Percentiles rank a stretch among this genome's conserved stretches.
Conservation (phyloP, 2,888 invertebrate species). For the Drosophila differens region DNA sequence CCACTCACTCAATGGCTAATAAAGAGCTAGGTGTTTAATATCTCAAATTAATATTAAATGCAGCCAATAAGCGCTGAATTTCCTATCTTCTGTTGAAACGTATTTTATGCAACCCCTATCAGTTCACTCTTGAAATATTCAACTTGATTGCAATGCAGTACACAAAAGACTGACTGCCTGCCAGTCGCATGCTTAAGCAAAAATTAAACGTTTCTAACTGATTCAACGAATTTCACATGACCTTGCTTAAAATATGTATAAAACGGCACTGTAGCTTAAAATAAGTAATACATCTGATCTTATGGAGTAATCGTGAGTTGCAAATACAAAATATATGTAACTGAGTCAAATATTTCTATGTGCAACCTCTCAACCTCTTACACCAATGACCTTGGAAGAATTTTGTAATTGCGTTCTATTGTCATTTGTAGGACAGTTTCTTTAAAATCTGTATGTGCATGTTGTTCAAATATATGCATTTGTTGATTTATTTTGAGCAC, state of each 20-base stretch:
- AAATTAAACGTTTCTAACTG: constrained; percentile 24
- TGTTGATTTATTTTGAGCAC: background rate
- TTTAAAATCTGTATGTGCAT: background rate
- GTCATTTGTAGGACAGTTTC: background rate
- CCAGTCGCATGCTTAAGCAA: constrained; percentile 23
- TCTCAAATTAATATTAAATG: constrained; percentile 43
- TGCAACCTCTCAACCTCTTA: background rate
- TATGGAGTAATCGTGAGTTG: background rate
- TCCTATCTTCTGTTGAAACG: constrained; percentile 18
- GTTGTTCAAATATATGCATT: too few relatives aligned
- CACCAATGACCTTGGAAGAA: background rate
- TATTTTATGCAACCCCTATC: constrained; percentile 33
- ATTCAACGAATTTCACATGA: constrained; percentile 48
- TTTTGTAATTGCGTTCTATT: background rate
- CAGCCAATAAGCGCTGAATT: constrained; percentile 8
- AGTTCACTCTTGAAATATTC: constrained; percentile 49
- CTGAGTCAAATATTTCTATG: background rate
- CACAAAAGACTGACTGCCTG: constrained; percentile 12
- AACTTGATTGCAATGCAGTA: constrained; percentile 55
- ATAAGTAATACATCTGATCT: background rate
- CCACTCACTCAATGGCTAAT: constrained; percentile 60
- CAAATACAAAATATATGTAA: background rate
- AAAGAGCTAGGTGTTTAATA: constrained; percentile 33
- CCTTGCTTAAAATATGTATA: constrained; percentile 30
- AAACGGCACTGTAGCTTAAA: background rate